Base-by-base conservation (phyloP, 1,140 invertebrate genomes). In the Uloborus diversus region DNA sequence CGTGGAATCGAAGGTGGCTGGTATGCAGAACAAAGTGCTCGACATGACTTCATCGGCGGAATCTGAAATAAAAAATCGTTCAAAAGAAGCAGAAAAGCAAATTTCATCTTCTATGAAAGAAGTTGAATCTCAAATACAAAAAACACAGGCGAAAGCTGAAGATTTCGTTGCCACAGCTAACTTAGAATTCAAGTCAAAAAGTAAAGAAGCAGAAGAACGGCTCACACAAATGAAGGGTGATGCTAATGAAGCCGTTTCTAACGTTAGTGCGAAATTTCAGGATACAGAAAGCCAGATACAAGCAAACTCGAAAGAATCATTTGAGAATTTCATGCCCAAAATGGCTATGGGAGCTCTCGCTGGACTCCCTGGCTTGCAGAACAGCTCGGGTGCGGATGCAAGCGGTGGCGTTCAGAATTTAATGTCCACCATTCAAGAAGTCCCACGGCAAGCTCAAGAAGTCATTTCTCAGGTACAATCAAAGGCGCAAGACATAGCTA, bases 351-450 rank as follows among this genome's bases (percentile, higher is more conserved):
- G 20, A 33, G 47, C 56, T 1, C 61, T 61, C 27, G 61, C 73
- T 20, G 25, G 65, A 27, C 14, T 20, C 1, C 7, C 11, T 53
- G 49, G 37, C 7, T 17, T 42, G 17, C 37, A 42, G 37, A 9
- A n/a, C n/a, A n/a, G n/a, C n/a, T n/a, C n/a, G n/a, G n/a, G n/a
- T n/a, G n/a, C 69, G 1, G 51, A 32, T n/a, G 65, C 42, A 47
- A 42, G 32, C 14, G 69, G 69, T 11, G 42, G 42, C 3, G 42
- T 62, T 1, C 73, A 78, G 35, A 62, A 66, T n/a, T 25, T 78
- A 37, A 53, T 78, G 47, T 51, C 59, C 25, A 56, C 73, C 27
- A 37, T 78, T 17, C 73, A 78, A 33, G 73, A 66, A 28, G 62
- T 78, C 33, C 73, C 73, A 33, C 35, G 57, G 20, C 47, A 78